A percentile compares a stretch with the other conserved stretches of the same genome.
Evolutionary conservation across 2,113 vertebrate genomes (phyloP).

Genomic region (Lampris megalopsis): DNA sequence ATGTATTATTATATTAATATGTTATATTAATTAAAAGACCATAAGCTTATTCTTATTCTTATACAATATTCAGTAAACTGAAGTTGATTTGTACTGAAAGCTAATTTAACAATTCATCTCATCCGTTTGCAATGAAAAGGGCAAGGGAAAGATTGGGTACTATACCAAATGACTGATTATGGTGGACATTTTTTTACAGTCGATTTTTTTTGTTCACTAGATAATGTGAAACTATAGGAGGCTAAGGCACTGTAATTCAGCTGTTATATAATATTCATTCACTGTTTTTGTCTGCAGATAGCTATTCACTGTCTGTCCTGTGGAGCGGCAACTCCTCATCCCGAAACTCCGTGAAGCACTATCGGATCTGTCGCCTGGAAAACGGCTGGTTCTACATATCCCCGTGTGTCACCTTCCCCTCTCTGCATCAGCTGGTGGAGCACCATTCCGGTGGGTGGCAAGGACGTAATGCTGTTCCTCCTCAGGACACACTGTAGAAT

Average conservation of each 20-base stretch:
- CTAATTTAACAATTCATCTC: too few species aligned
- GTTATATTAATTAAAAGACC: too few species aligned
- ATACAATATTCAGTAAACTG: too few species aligned
- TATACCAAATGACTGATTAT: too few species aligned
- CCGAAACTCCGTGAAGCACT: slow-evolving; percentile 83
- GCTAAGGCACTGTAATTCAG: neutral
- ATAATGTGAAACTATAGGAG: neutral
- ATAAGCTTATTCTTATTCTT: too few species aligned
- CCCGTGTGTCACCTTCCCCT: slow-evolving; percentile 83
- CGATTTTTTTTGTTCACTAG: too few species aligned
- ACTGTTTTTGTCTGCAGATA: slow-evolving; percentile 67
- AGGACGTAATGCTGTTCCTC: neutral
- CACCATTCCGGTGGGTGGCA: slow-evolving; percentile 84
- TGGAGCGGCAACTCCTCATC: slow-evolving; percentile 44
- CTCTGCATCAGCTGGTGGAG: slow-evolving; percentile 85
- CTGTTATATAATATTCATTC: neutral
- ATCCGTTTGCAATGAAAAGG: too few species aligned
- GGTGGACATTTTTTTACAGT: too few species aligned
- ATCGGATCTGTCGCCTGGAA: slow-evolving; percentile 82
- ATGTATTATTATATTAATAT: too few species aligned
- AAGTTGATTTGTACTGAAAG: too few species aligned
- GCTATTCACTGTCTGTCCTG: slow-evolving; percentile 84
- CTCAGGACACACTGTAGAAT: neutral
- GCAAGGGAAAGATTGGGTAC: too few species aligned
- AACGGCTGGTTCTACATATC: slow-evolving; percentile 90